A percentile compares a stretch with the other conserved stretches of the same genome.
Conservation (phyloP, 2,797 vertebrate species). For the Periparus ater region DNA sequence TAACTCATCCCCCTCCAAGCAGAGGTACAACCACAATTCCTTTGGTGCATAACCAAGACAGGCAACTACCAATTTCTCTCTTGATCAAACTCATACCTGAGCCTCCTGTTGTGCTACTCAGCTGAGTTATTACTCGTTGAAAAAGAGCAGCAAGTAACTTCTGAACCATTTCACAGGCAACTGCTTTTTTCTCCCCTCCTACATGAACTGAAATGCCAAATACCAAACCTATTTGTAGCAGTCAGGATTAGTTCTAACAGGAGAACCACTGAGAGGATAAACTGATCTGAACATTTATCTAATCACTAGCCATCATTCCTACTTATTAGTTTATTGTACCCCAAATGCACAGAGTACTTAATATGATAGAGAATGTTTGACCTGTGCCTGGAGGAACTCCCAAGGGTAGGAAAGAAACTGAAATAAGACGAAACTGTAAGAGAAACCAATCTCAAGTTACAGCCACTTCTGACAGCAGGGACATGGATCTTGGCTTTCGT, state of each 20-base stretch:
- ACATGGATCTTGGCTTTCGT: neutral
- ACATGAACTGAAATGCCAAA: slow-evolving; percentile 56
- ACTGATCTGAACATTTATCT: neutral
- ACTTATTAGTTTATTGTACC: neutral
- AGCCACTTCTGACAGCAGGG: neutral
- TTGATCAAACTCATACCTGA: neutral
- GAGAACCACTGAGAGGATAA: neutral
- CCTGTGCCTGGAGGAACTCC: neutral
- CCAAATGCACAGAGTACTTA: neutral
- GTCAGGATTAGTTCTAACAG: slow-evolving; percentile 22
- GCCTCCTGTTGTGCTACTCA: neutral
- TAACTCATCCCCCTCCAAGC: neutral
- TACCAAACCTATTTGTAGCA: slow-evolving; percentile 55
- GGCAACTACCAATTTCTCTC: neutral
- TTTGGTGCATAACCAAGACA: neutral
- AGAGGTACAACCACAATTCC: neutral
- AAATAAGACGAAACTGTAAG: neutral
- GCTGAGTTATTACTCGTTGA: slow-evolving; percentile 24
- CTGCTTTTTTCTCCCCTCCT: slow-evolving; percentile 16
- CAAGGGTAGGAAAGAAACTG: neutral
- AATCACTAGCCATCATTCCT: neutral
- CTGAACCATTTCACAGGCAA: slow-evolving; percentile 33
- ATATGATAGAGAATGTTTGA: neutral
- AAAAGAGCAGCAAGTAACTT: slow-evolving; percentile 50
- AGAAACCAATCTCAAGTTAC: neutral